Base-by-base conservation (phyloP, 1,140 invertebrate genomes). In the Protaetia brevitarsis region DNA sequence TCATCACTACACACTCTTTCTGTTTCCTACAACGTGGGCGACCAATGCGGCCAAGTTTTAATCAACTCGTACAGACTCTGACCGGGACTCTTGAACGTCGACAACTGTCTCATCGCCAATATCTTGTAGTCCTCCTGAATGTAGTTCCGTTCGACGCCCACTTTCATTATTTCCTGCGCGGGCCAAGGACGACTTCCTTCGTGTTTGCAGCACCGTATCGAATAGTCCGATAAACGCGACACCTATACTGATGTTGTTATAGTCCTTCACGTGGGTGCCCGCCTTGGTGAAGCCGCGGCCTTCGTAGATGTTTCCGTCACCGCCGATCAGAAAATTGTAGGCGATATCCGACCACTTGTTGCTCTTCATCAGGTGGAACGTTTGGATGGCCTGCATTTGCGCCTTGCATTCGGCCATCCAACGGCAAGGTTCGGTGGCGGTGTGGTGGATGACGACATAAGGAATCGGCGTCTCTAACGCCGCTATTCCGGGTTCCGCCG, bases 261-360 rank as follows among this genome's bases (percentile, higher is more conserved):
- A 89, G 0, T 81, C 80, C 0, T 72, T 68, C 0, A 85, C 80
- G 69, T 88, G 85, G 1, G 85, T 80, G 0, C 86, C 86, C 10
- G 79, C 72, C 2, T 64, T 66, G n/a, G 80, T 77, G 85, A 86
- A 88, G 16, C 85, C 86, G 36, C 87, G 77, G 1, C 84, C 89
- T 74, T 84, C 85, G 76, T 89, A 91, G 0, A 85, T 84, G 1
- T 82, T 82, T 0, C 88, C 88, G 73, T 91, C 89, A 16, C 88
- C 88, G 0, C 88, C 91, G 5, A 92, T 81, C 4, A 93, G 73
- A 72, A 93, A 94, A 72, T 88, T 93, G 72, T 89, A 90, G 1
- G 75, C 87, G 23, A 90, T 87, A 70, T 90, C 88, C 27, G 77
- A 76, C 84, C 85, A 82, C 0, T 79, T 73, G 29, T 79, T 82